A percentile compares a stretch with the other conserved stretches of the same genome.
phyloP scores from a whole-genome alignment of 2,888 invertebrate genomes.

The Dynastes grantii region DNA sequence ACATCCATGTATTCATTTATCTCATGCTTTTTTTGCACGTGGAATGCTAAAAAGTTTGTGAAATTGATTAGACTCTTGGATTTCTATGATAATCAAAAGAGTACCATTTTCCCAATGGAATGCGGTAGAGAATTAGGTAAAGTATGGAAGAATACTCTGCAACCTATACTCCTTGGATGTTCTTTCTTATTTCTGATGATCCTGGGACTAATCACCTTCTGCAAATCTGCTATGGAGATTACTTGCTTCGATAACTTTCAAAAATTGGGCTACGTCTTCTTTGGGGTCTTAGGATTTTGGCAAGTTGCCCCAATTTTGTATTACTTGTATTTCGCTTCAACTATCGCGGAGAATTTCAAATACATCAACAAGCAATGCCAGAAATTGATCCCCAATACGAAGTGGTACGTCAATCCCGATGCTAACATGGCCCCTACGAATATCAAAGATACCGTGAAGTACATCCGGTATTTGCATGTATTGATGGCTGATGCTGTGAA shows the following conservation, averaged over 20 bases:
- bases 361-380: conserved; percentile 55
- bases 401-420: conserved; percentile 42
- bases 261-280: conserved; percentile 42
- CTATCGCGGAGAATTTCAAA: conserved; percentile 54
- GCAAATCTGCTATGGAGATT: not conserved
- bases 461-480: conserved; percentile 57
- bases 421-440: conserved; percentile 14
- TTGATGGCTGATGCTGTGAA: conserved; percentile 57
- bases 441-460: conserved; percentile 52
- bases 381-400: conserved; percentile 44
- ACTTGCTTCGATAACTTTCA: not conserved
- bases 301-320: conserved; percentile 57
- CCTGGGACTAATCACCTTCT: conserved; percentile 12
- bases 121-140: not conserved
- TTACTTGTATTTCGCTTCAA: conserved; percentile 57
- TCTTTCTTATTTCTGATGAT: not conserved
- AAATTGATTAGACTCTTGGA: conserved; percentile 56
- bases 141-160: not conserved
- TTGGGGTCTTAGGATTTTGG: conserved; percentile 58
- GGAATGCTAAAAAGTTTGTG: conserved; percentile 54
- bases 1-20: conserved; percentile 52
- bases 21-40: conserved; percentile 54
- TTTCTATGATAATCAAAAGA: conserved; percentile 54
- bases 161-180: not conserved
- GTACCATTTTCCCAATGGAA: not conserved